Evolutionary conservation across 1,140 invertebrate species (phyloP).

Genomic region (Heliconius eleuchia): DNA sequence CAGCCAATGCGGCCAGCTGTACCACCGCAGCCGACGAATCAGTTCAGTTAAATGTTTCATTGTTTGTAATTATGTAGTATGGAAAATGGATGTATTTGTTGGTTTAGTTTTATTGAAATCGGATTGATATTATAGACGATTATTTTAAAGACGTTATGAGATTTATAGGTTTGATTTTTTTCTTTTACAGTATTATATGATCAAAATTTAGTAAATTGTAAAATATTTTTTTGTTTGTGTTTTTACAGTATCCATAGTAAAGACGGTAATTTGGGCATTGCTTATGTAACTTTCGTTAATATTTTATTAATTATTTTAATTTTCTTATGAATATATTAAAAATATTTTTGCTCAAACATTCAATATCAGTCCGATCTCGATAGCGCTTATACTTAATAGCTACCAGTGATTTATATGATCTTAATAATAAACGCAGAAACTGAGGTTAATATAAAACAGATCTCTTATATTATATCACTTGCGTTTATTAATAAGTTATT

Average conservation of each 20-base stretch:
- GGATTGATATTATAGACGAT: background rate
- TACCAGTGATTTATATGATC: background rate
- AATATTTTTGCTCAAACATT: conserved; percentile 1
- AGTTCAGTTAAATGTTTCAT: conserved; percentile 68
- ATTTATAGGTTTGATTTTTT: no score
- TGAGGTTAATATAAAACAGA: background rate
- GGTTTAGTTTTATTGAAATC: conserved; percentile 27
- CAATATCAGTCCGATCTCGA: conserved; percentile 24
- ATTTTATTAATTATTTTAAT: background rate
- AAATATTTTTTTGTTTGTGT: no score
- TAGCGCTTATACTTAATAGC: conserved; percentile 11
- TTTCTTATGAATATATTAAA: background rate
- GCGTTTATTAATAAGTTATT: conserved; percentile 12
- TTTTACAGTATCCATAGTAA: no score
- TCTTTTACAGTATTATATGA: no score
- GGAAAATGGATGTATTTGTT: background rate
- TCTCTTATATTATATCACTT: background rate
- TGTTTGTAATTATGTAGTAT: background rate
- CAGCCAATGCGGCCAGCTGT: conserved; percentile 64
- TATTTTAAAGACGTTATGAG: no score
- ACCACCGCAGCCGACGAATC: conserved; percentile 67
- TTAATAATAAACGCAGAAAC: background rate
- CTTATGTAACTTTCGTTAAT: background rate
- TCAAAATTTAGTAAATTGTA: no score
- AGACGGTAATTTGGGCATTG: no score